Percentiles rank a stretch among this genome's conserved stretches.
These are phyloP conservation scores for Venustaconcha ellipsiformis DNA, from an alignment of 1,140 invertebrate genomes.

Conservation along the genomic window DNA sequence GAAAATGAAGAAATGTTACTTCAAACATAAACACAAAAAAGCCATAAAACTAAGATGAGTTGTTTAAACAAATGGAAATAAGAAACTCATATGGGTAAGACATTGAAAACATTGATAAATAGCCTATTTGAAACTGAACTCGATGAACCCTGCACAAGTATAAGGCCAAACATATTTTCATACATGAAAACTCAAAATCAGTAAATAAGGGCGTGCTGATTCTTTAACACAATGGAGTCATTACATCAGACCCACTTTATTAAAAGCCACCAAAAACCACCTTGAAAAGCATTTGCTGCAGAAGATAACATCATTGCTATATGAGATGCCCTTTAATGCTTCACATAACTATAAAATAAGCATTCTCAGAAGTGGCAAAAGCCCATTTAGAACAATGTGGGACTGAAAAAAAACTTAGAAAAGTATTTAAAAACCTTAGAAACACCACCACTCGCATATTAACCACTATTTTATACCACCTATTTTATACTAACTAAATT, in stretches of 20 bases:
- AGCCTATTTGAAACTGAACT: conserved; percentile 3
- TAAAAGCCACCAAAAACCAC: conserved; percentile 1
- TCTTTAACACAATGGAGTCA: conserved; percentile 5
- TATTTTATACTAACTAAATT: no score
- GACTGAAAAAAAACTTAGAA: conserved; percentile 19
- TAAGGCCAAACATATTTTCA: conserved; percentile 15
- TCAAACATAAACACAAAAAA: neutral
- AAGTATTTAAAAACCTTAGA: conserved; percentile 1
- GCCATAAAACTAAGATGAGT: conserved; percentile 5
- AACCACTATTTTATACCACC: neutral
- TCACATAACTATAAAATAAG: conserved; percentile 5
- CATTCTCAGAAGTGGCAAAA: conserved; percentile 13
- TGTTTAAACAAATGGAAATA: conserved; percentile 11
- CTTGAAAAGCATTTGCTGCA: conserved; percentile 1
- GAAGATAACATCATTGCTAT: conserved; percentile 3
- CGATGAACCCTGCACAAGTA: neutral
- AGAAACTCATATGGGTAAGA: conserved; percentile 7
- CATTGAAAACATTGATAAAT: conserved; percentile 20
- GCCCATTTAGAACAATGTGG: conserved; percentile 10
- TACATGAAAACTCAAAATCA: conserved; percentile 22
- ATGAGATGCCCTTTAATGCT: conserved; percentile 12
- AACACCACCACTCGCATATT: conserved; percentile 6
- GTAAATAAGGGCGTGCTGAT: neutral
- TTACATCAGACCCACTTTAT: conserved; percentile 4
- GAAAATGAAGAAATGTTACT: no score